Evolutionary conservation across 1,140 invertebrate species (phyloP).

Genomic region (Magallana angulata): DNA sequence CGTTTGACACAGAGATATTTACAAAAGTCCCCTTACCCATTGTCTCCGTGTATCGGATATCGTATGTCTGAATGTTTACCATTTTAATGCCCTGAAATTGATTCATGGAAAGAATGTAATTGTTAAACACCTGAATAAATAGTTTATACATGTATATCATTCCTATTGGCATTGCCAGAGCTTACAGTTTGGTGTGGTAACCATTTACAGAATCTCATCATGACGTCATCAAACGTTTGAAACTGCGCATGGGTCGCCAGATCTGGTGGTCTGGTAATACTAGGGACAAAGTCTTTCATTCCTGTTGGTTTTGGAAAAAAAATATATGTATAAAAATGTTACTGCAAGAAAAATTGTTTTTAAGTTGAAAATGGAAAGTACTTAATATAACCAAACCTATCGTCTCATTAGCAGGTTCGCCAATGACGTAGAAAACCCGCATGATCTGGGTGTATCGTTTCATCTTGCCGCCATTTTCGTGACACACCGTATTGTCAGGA

Average conservation of each 20-base stretch:
- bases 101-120: not conserved
- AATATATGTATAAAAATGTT: not conserved
- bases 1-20: not conserved
- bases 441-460: constrained; percentile 60
- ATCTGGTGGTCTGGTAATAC: constrained; percentile 16
- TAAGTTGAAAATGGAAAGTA: not conserved
- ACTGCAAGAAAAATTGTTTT: not conserved
- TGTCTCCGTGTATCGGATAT: constrained; percentile 31
- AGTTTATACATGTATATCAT: not conserved
- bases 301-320: constrained; percentile 11
- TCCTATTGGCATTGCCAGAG: not conserved
- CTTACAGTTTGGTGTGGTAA: constrained; percentile 38
- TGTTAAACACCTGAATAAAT: not conserved
- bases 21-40: not conserved
- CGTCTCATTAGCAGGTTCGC: constrained; percentile 58
- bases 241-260: constrained; percentile 9
- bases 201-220: constrained; percentile 31
- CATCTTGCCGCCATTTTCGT: constrained; percentile 48
- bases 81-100: constrained; percentile 53
- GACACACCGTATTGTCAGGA: constrained; percentile 58
- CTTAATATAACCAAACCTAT: constrained; percentile 49
- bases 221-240: constrained; percentile 33
- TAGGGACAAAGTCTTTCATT: constrained; percentile 53
- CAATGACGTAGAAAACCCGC: constrained; percentile 61
- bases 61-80: constrained; percentile 50